These are phyloP conservation scores for Carettochelys insculpta DNA, from an alignment of 2,113 vertebrate species.

Conservation along the genomic window DNA sequence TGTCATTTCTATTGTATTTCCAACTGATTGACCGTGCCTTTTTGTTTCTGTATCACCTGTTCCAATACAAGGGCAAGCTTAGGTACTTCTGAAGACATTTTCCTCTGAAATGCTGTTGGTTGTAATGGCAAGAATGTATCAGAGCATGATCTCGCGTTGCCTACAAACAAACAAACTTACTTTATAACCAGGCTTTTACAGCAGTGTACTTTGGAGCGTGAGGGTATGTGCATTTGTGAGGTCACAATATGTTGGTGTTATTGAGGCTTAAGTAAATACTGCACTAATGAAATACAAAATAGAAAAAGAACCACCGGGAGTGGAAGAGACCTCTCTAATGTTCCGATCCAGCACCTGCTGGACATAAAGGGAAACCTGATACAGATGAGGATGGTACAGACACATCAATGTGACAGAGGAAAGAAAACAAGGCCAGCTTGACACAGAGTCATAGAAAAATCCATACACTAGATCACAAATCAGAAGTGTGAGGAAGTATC, in stretches of 20 bases:
- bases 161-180: background rate
- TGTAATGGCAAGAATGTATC: background rate
- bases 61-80: background rate
- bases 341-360: background rate
- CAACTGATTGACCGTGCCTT: background rate
- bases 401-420: background rate
- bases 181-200: background rate
- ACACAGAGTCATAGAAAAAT: background rate
- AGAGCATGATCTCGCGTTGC: background rate
- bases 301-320: background rate
- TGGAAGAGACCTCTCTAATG: background rate
- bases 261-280: background rate
- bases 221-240: background rate
- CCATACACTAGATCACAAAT: background rate
- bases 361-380: background rate
- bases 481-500: background rate
- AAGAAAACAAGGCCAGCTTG: background rate
- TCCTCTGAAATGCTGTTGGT: background rate
- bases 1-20: background rate
- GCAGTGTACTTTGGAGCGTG: background rate
- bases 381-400: background rate
- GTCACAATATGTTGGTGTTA: background rate
- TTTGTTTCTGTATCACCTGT: background rate
- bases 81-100: background rate
- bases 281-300: background rate